Evolutionary conservation across 2,888 invertebrate genomes (phyloP).

Genomic region (Melipona bicolor): DNA sequence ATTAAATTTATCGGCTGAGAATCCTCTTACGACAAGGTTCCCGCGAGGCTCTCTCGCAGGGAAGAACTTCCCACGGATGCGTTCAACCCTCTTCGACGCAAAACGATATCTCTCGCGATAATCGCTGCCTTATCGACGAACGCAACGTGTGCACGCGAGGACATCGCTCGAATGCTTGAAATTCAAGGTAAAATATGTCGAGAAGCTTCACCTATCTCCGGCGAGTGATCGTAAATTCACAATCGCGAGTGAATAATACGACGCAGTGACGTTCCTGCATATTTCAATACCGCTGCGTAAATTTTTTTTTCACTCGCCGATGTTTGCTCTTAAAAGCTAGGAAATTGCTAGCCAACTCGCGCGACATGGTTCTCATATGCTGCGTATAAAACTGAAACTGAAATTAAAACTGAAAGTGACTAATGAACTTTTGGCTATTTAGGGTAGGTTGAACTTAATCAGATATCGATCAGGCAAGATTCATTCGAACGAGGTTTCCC

Average conservation of each 20-base stretch:
- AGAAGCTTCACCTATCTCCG: neutral
- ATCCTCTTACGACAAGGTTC: slow-evolving; percentile 59
- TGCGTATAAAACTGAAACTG: no score
- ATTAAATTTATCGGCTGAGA: slow-evolving; percentile 69
- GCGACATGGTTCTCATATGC: no score
- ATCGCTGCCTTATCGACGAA: slow-evolving; percentile 47
- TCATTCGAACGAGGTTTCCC: slow-evolving; percentile 31
- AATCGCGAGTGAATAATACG: neutral
- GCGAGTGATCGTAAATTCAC: neutral
- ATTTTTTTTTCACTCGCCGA: neutral
- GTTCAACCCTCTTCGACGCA: slow-evolving; percentile 37
- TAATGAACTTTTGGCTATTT: neutral
- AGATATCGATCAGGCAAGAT: slow-evolving; percentile 30
- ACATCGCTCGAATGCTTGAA: no score
- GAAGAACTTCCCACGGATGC: slow-evolving; percentile 60
- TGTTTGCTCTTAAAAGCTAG: neutral
- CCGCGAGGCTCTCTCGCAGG: slow-evolving; percentile 60
- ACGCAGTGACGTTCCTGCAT: neutral
- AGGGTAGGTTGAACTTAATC: neutral
- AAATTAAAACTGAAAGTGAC: neutral
- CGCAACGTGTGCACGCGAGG: neutral
- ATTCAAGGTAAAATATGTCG: neutral
- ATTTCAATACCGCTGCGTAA: neutral
- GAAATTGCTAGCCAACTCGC: neutral
- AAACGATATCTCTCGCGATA: slow-evolving; percentile 51